Conservation (phyloP, 2,797 vertebrate species). For the Pseudopleuronectes americanus region DNA sequence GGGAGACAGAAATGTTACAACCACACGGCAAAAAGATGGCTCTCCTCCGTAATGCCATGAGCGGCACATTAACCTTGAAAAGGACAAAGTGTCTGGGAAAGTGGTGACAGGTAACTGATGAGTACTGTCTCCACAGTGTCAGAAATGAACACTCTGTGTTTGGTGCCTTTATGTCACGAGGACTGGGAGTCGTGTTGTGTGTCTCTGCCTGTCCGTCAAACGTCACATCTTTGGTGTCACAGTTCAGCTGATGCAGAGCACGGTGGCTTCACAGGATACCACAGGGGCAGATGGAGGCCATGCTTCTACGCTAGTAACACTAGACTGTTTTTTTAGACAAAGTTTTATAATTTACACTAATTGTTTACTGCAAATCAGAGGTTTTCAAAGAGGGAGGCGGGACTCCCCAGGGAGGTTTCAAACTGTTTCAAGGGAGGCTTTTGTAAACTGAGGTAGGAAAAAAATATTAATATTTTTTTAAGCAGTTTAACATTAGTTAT, state of each 20-base stretch:
- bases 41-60: conserved; percentile 41
- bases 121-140: conserved; percentile 53
- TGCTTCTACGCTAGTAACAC: background rate
- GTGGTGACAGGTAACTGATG: conserved; percentile 64
- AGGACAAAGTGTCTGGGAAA: conserved; percentile 55
- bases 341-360: background rate
- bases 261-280: conserved; percentile 1
- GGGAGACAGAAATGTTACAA: background rate
- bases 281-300: background rate
- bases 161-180: conserved; percentile 41
- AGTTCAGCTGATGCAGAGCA: conserved; percentile 1
- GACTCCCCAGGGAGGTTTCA: background rate
- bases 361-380: background rate
- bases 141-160: conserved; percentile 31
- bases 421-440: background rate
- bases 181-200: conserved; percentile 27
- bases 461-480: background rate
- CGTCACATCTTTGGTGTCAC: conserved; percentile 29
- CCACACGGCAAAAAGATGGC: conserved; percentile 12
- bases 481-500: background rate
- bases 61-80: conserved; percentile 58
- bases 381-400: background rate
- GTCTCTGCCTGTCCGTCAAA: conserved; percentile 45
- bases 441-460: background rate
- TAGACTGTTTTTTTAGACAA: background rate